Conservation (phyloP, 2,113 vertebrate species). For the Lutjanus erythropterus region DNA sequence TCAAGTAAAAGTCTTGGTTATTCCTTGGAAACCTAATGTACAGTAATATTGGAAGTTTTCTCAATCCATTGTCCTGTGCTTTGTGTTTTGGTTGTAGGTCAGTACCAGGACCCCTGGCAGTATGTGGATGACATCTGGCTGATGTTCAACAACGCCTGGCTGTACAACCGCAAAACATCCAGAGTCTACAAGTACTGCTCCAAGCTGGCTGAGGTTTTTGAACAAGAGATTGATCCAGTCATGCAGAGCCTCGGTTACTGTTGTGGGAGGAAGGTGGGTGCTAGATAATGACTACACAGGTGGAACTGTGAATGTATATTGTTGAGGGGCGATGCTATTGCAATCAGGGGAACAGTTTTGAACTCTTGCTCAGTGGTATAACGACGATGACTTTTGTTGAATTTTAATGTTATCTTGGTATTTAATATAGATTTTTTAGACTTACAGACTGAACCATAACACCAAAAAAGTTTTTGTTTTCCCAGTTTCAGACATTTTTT, state of each 20-base stretch:
- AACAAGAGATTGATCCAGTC: slow-evolving; percentile 98
- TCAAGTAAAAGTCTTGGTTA: too few species aligned
- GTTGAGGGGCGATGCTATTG: background rate
- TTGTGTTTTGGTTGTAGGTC: slow-evolving; percentile 76
- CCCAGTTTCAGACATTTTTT: background rate
- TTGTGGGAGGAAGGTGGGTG: slow-evolving; percentile 95
- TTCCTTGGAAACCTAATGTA: too few species aligned
- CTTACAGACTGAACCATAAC: background rate
- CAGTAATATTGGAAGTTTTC: background rate
- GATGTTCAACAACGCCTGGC: slow-evolving; percentile 99
- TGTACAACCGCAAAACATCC: slow-evolving; percentile 99
- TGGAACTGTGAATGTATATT: background rate
- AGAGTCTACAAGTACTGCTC: slow-evolving; percentile 98
- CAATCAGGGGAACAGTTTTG: background rate
- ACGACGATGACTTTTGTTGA: background rate
- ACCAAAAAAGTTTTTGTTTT: background rate
- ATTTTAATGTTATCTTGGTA: background rate
- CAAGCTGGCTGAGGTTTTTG: slow-evolving; percentile 97
- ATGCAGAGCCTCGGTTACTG: slow-evolving; percentile 98
- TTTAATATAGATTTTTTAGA: too few species aligned
- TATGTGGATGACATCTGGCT: slow-evolving; percentile 99
- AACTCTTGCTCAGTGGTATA: too few species aligned
- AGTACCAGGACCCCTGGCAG: slow-evolving; percentile 99
- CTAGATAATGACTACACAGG: background rate
- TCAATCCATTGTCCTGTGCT: background rate